Percentiles rank a stretch among this genome's conserved stretches.
These are phyloP conservation scores for Lycia hirtaria DNA, from an alignment of 2,888 invertebrate species.

Conservation along the genomic window DNA sequence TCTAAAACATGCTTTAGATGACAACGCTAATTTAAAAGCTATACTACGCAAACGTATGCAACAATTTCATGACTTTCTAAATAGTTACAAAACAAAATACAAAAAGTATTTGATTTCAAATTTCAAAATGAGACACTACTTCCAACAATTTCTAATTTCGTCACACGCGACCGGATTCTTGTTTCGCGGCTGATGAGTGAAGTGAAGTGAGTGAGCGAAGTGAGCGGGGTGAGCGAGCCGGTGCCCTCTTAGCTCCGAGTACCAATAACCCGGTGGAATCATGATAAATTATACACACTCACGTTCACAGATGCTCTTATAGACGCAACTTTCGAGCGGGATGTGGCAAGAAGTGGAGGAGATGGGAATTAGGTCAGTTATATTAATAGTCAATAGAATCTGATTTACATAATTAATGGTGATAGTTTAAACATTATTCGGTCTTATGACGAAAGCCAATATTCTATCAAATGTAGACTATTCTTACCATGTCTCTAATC, in stretches of 20 bases:
- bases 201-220: slow-evolving; percentile 7
- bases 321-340: slow-evolving; percentile 54
- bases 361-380: slow-evolving; percentile 10
- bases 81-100: neutral
- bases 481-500: too few relatives aligned
- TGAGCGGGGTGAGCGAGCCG: slow-evolving; percentile 42
- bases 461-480: too few relatives aligned
- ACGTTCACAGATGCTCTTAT: slow-evolving; percentile 61
- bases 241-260: slow-evolving; percentile 71
- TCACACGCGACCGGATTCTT: slow-evolving; percentile 66
- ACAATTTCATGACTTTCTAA: slow-evolving; percentile 11
- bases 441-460: too few relatives aligned
- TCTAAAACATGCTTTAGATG: neutral
- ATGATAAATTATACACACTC: slow-evolving; percentile 84
- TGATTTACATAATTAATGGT: neutral
- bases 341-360: slow-evolving; percentile 12
- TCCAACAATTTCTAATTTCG: slow-evolving; percentile 66
- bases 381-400: too few relatives aligned
- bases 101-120: slow-evolving; percentile 34
- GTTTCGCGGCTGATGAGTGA: slow-evolving; percentile 54
- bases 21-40: neutral
- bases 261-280: slow-evolving; percentile 82
- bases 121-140: slow-evolving; percentile 7
- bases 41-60: neutral
- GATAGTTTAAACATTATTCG: too few relatives aligned